Evolutionary conservation across 2,888 invertebrate genomes (phyloP), one percentile per base, ranked within the genome.

Genomic region (Microctonus brassicae): DNA sequence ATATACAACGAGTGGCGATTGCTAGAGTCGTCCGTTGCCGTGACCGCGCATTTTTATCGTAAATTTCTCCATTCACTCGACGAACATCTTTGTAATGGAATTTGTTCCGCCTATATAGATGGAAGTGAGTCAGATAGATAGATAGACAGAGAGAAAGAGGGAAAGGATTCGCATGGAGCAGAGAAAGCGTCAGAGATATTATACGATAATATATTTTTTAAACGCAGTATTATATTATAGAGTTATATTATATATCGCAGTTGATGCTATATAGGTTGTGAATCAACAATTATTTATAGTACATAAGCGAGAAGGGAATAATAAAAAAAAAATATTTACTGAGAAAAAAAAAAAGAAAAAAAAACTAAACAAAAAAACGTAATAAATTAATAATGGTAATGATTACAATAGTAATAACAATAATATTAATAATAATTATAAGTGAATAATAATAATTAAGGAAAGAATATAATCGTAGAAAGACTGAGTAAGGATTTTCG

Each of bases 401-500:
- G 29, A 29, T 5, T 7, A 29, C 3, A 7, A 29, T 2, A 17
- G 17, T 64, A 33, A 39, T 68, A 10, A 53, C 69, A 62, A 65
- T 73, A 70, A 76, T 29, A 52, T 70, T 82, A 80, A 82, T 42
- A 42, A n/a, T 42, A 17, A 42, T 42, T 5, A 47, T 47, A 17
- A 17, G 9, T 13, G n/a, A 39, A 11, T 13, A 87, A 86, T 84
- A 87, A 86, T 86, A 73, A 72, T 55, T 69, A 61, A 72, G 58
- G 57, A 69, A 63, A 52, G 58, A 70, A 39, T 58, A 58, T 17
- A 62, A 61, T 67, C 39, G 62, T 70, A 82, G 80, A 82, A 84
- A 86, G 85, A 86, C 84, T 85, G 86, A 85, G 80, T 79, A 77
- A 80, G 77, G 78, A 78, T 76, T 77, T 78, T 76, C 73, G 78